phyloP scores from a whole-genome alignment of 2,888 invertebrate genomes.

The Crepidodera aurea region DNA sequence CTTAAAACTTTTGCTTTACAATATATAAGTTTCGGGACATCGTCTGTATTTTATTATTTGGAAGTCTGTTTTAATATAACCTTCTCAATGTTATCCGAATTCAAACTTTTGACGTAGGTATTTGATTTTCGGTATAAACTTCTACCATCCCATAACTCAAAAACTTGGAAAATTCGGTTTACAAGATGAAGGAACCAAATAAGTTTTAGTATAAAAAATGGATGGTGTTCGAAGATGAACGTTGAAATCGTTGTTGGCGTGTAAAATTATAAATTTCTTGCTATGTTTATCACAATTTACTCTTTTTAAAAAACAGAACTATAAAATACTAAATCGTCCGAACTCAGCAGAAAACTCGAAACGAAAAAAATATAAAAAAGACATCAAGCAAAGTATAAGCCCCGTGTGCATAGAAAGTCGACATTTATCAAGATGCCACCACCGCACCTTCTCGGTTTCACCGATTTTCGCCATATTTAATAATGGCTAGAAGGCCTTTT shows the following conservation, averaged over 20 bases:
- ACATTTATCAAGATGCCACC: conserved; percentile 29
- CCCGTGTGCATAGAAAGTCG: not conserved
- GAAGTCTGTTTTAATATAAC: conserved; percentile 38
- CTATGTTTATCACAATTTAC: not conserved
- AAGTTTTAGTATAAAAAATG: conserved; percentile 3
- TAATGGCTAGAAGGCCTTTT: conserved; percentile 19
- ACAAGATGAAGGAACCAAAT: conserved; percentile 4
- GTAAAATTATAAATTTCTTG: too few relatives aligned
- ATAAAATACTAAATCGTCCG: not conserved
- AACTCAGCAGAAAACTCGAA: not conserved
- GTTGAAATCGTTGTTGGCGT: too few relatives aligned
- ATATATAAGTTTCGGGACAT: conserved; percentile 36
- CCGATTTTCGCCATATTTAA: conserved; percentile 19
- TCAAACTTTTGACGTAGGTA: conserved; percentile 35
- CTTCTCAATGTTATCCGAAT: conserved; percentile 37
- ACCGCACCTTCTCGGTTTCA: conserved; percentile 11
- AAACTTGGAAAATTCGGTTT: conserved; percentile 7
- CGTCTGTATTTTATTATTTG: conserved; percentile 35
- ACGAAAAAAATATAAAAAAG: not conserved
- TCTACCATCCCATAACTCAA: conserved; percentile 8
- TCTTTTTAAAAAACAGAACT: not conserved
- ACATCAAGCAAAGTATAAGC: not conserved
- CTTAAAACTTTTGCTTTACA: conserved; percentile 26
- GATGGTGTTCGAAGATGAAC: too few relatives aligned
- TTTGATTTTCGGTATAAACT: conserved; percentile 33